Evolutionary conservation across 2,113 vertebrate species (phyloP).

Genomic region (Elaphurus davidianus): DNA sequence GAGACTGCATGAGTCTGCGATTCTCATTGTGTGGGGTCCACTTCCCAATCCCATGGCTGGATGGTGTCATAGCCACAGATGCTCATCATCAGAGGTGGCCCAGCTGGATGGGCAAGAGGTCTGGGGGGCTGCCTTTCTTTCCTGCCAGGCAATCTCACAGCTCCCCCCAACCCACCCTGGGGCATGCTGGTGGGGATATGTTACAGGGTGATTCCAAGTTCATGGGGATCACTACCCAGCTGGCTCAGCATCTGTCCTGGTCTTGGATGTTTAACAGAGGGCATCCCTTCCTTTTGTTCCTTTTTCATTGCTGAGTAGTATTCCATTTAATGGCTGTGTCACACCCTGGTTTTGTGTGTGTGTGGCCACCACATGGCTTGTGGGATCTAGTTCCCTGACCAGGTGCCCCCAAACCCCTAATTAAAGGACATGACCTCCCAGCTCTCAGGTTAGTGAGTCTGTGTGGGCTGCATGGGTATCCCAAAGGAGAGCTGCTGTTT

Average conservation of each 20-base stretch:
- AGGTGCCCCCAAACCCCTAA: not conserved
- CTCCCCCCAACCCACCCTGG: accelerated
- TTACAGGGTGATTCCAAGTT: not conserved
- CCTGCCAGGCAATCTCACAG: not conserved
- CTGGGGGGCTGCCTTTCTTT: not conserved
- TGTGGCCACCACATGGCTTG: not conserved
- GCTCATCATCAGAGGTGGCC: not conserved
- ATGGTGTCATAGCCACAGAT: not conserved
- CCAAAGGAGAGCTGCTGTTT: not conserved
- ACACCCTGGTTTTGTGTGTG: not conserved
- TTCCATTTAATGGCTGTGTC: not conserved
- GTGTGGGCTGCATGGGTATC: not conserved
- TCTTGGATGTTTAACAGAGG: not conserved
- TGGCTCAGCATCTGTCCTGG: not conserved
- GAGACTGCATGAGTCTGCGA: not conserved
- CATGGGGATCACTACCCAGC: not conserved
- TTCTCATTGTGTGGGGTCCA: not conserved
- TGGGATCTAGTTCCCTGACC: not conserved
- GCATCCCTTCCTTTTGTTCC: not conserved
- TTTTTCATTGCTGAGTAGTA: not conserved
- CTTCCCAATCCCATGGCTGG: not conserved
- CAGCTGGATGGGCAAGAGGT: not conserved
- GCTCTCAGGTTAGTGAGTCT: not conserved
- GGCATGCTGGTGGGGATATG: not conserved
- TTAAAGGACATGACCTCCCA: not conserved